Percentiles rank a stretch among this genome's conserved stretches.
Conservation (phyloP, 1,140 invertebrate genomes). For the Caenorhabditis tropicalis region DNA sequence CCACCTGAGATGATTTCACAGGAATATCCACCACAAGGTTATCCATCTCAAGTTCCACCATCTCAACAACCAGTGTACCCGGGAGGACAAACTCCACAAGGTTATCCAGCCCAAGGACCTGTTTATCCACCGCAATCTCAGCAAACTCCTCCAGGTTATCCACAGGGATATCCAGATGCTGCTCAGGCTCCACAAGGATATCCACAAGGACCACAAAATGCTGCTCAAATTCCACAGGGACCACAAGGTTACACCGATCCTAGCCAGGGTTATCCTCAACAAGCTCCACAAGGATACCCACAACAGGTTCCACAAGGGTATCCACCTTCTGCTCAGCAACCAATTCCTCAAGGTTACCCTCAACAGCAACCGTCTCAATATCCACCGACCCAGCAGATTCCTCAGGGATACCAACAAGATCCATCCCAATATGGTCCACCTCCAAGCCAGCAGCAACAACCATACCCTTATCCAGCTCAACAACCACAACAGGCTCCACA, state of each 20-base stretch:
- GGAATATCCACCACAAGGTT: not conserved
- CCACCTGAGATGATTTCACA: not conserved
- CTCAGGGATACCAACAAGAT: not conserved
- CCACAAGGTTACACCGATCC: not conserved
- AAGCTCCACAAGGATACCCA: not conserved
- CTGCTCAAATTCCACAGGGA: not conserved
- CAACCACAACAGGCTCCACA: not conserved
- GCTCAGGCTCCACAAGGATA: not conserved
- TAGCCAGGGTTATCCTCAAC: not conserved
- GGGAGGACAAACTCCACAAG: not conserved
- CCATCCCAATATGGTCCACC: not conserved
- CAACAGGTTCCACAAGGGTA: not conserved
- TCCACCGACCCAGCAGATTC: not conserved
- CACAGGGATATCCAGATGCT: not conserved
- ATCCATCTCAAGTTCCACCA: not conserved
- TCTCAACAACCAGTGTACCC: not conserved
- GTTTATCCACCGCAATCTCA: not conserved
- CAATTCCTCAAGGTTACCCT: not conserved
- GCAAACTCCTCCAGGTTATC: not conserved
- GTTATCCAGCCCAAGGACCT: not conserved
- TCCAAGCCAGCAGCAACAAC: not conserved
- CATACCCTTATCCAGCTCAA: no score
- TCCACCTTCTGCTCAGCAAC: not conserved
- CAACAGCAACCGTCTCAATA: not conserved
- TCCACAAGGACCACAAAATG: not conserved